Base-by-base conservation (phyloP, 2,888 invertebrate species). In the Cordylochernes scorpioides region DNA sequence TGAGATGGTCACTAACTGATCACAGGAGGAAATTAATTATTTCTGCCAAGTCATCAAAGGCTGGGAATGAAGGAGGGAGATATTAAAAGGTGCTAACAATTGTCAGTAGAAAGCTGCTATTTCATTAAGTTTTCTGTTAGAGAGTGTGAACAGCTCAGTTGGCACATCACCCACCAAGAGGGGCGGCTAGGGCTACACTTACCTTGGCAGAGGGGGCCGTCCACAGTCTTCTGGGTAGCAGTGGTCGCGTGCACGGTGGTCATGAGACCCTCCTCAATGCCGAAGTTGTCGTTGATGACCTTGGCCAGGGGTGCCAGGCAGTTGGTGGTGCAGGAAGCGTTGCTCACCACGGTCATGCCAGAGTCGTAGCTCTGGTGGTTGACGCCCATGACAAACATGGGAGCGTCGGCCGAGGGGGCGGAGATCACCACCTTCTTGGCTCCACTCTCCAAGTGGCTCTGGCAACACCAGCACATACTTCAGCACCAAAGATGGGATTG, bases 281-380 rank as follows among this genome's bases (percentile, higher is more conserved):
- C 74, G 48, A 82, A 94, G 53, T 86, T 82, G 53, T 91, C 88
- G 49, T 94, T 64, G 53, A 97, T 68, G 40, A 97, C 86, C 57
- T 97, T 94, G 45, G 88, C 88, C 32, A 94, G 61, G 25, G 94
- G 94, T 43, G 94, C 94, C 45, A 97, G 63, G 54, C 91, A 91
- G 62, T 94, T 94, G 51, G 94, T 97, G 36, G 94, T 97, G 65
- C 94, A 97, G 13, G 88, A 91, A 27, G 94, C 94, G 50, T 94
- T 94, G 41, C 80, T 80, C 40, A 82, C 70, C 34, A 75, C 67
- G 51, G 73, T 71, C 61, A 63, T 65, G 31, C 64, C 61, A 35
- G 75, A 70, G 44, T 80, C 69, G 51, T 88, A 91, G 15, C 68
- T 59, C 3, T 80, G 73, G 41, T 84, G 65, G 58, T 97, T 97